Conservation (phyloP, 2,797 vertebrate genomes). For the Pogonophryne albipinna region DNA sequence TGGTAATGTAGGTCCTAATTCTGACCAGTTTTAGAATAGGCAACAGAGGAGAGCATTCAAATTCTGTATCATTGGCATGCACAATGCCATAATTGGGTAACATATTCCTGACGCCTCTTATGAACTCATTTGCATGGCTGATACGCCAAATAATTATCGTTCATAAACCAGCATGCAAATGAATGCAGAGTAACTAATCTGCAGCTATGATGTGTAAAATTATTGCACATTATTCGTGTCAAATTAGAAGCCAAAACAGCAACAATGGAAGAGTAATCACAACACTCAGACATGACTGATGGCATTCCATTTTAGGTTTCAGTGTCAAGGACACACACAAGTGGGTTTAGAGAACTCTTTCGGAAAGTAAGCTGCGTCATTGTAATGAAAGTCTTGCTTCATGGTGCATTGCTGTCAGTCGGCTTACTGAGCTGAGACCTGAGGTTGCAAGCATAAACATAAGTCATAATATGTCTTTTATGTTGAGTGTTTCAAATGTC, state of each 20-base stretch:
- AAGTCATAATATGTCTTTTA: slow-evolving; percentile 35
- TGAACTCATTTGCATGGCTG: slow-evolving; percentile 79
- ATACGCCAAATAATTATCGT: slow-evolving; percentile 73
- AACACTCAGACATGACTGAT: slow-evolving; percentile 53
- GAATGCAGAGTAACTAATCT: slow-evolving; percentile 75
- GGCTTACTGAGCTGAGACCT: slow-evolving; percentile 42
- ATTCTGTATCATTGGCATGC: slow-evolving; percentile 67
- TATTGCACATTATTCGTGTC: slow-evolving; percentile 65
- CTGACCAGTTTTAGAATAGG: slow-evolving; percentile 52
- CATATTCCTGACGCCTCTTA: slow-evolving; percentile 73
- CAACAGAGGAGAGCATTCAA: slow-evolving; percentile 49
- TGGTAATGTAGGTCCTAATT: slow-evolving; percentile 55
- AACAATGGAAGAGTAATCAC: slow-evolving; percentile 52
- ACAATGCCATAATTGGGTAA: slow-evolving; percentile 70
- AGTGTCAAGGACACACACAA: slow-evolving; percentile 47
- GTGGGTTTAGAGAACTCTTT: slow-evolving; percentile 27
- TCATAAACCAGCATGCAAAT: slow-evolving; percentile 74
- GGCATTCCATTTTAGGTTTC: slow-evolving; percentile 40
- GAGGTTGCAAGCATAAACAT: slow-evolving; percentile 50
- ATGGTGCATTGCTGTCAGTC: slow-evolving; percentile 47
- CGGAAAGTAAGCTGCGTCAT: slow-evolving; percentile 19
- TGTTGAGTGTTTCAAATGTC: slow-evolving; percentile 50
- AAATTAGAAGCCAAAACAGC: slow-evolving; percentile 54
- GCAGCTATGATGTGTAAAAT: slow-evolving; percentile 67
- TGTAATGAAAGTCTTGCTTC: slow-evolving; percentile 41